Percentiles rank a stretch among this genome's conserved stretches.
These are phyloP conservation scores for Chrysocyon brachyurus DNA, from an alignment of 2,797 vertebrate genomes.

Conservation along the genomic window DNA sequence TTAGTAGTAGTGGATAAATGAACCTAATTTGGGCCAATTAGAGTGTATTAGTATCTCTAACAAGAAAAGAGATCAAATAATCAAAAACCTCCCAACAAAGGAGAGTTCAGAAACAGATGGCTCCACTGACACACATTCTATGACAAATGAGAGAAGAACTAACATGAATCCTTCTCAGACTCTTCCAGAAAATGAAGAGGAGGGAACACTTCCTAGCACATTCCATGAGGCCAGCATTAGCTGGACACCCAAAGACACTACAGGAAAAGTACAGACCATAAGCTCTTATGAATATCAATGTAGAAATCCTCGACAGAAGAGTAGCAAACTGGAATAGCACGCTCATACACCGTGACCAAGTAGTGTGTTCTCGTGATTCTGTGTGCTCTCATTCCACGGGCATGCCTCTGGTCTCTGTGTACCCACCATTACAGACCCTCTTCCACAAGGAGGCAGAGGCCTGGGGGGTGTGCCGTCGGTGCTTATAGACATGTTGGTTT, in stretches of 20 bases:
- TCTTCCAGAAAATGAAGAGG: neutral
- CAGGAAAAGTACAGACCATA: neutral
- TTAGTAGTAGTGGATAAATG: no score
- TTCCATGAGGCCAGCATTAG: neutral
- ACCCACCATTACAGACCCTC: accelerated
- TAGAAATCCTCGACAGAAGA: neutral
- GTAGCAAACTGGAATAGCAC: neutral
- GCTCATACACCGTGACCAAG: neutral
- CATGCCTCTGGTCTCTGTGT: neutral
- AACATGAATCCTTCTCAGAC: neutral
- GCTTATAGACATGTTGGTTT: neutral
- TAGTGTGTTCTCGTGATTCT: neutral
- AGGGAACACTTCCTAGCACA: neutral
- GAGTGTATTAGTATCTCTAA: no score
- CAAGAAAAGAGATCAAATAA: neutral
- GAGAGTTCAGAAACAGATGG: neutral
- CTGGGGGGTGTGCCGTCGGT: neutral
- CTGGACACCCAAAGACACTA: neutral
- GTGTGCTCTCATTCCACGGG: neutral
- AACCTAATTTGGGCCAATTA: no score
- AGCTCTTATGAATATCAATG: accelerated
- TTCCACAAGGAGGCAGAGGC: neutral
- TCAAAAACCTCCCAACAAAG: neutral
- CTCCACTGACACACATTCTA: neutral
- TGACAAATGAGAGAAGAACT: neutral